Percentiles rank a stretch among this genome's conserved stretches.
phyloP scores from a whole-genome alignment of 2,113 vertebrate species.

The Ranitomeya variabilis region DNA sequence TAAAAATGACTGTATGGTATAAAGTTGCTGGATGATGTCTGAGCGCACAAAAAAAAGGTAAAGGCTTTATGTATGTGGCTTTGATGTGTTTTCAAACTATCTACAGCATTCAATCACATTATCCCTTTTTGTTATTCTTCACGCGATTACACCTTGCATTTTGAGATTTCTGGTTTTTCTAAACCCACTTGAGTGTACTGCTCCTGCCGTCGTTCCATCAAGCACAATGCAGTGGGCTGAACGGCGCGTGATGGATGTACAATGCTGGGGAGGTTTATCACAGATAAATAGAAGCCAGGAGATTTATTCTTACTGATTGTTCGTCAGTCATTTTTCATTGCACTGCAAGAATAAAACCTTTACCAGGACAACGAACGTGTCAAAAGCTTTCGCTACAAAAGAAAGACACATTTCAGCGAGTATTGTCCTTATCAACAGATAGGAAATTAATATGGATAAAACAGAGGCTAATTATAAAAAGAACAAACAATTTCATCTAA shows the following conservation, averaged over 20 bases:
- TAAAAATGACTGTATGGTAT: neutral
- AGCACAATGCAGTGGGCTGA: conserved; percentile 23
- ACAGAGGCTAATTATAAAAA: neutral
- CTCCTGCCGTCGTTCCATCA: conserved; percentile 6
- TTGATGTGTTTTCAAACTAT: conserved; percentile 5
- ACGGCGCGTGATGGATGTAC: conserved; percentile 39
- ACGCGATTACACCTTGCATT: neutral
- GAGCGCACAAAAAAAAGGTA: neutral
- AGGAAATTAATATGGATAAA: neutral
- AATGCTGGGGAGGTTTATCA: conserved; percentile 42
- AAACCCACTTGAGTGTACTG: conserved; percentile 21
- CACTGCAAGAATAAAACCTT: neutral
- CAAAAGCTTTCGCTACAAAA: neutral
- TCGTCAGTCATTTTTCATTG: conserved; percentile 7
- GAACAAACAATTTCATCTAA: neutral
- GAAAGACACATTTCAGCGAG: neutral
- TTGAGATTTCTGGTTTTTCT: conserved; percentile 8
- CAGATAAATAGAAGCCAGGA: conserved; percentile 43
- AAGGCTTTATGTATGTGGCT: neutral
- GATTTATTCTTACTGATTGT: conserved; percentile 31
- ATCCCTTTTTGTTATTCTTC: conserved; percentile 1
- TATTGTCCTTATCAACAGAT: neutral
- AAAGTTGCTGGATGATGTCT: neutral
- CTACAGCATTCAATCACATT: neutral
- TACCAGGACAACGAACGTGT: neutral